These are phyloP conservation scores for Chiloscyllium punctatum DNA, from an alignment of 2,797 vertebrate species.

Conservation along the genomic window DNA sequence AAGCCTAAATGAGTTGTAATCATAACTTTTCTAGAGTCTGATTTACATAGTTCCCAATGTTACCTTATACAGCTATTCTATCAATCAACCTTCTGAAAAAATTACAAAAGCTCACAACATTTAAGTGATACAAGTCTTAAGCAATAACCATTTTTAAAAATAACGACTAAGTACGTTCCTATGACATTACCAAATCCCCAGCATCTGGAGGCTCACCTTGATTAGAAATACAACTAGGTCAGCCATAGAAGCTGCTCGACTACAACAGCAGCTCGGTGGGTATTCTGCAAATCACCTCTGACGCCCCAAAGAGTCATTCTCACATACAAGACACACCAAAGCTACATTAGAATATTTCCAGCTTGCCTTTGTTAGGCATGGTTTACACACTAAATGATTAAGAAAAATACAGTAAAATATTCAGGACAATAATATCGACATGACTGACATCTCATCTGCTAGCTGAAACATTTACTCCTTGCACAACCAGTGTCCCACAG, in stretches of 20 bases:
- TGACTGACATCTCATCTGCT: neutral
- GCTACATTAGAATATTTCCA: neutral
- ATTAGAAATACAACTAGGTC: neutral
- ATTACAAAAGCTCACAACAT: neutral
- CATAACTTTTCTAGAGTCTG: neutral
- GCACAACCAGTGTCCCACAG: neutral
- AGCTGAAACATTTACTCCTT: neutral
- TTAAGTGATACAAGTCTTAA: neutral
- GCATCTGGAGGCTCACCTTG: neutral
- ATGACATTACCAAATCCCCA: neutral
- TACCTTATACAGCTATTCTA: neutral
- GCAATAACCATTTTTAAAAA: neutral
- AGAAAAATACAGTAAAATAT: neutral
- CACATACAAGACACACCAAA: neutral
- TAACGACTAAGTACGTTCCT: too few relatives aligned
- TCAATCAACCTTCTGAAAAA: neutral
- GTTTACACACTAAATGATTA: too few relatives aligned
- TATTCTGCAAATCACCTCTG: neutral
- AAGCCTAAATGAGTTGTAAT: neutral
- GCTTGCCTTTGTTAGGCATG: neutral
- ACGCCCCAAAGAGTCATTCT: neutral
- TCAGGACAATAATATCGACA: neutral
- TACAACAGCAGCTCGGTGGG: neutral
- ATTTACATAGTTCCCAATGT: neutral
- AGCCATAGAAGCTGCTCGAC: neutral